phyloP scores from a whole-genome alignment of 2,797 vertebrate genomes.

The Poeciliopsis turneri region DNA sequence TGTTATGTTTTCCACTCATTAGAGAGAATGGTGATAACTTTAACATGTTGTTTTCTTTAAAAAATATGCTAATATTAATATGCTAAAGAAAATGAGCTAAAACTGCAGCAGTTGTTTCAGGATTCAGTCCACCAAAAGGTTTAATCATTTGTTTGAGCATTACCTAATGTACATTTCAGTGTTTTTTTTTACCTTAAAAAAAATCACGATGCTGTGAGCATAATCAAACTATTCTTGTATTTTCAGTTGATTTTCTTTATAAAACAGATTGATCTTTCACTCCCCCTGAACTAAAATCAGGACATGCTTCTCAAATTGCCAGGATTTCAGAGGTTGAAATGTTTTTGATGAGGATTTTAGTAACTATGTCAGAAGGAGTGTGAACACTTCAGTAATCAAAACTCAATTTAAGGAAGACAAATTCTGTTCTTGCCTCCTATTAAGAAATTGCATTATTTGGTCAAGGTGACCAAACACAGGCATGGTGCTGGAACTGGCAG shows the following conservation, averaged over 20 bases:
- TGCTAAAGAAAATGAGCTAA: background rate
- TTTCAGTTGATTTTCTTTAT: background rate
- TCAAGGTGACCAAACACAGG: background rate
- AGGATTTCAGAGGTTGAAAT: background rate
- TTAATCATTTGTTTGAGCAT: background rate
- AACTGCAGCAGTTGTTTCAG: background rate
- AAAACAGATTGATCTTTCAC: background rate
- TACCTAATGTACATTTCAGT: background rate
- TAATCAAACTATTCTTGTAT: background rate
- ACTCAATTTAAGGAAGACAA: too few species aligned
- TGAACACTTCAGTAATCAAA: background rate
- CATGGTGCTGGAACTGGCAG: too few species aligned
- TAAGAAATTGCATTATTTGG: background rate
- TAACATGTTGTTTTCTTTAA: background rate
- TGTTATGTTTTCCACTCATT: too few species aligned
- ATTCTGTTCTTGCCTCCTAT: background rate
- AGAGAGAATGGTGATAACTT: background rate
- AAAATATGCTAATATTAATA: background rate
- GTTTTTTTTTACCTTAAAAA: background rate
- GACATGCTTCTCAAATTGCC: background rate
- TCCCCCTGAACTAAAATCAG: background rate
- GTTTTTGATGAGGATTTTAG: background rate
- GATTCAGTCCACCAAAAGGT: background rate
- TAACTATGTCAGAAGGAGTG: background rate
- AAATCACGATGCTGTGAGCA: background rate